These are phyloP conservation scores for Zootermopsis nevadensis DNA, from an alignment of 2,888 invertebrate genomes.

Conservation along the genomic window DNA sequence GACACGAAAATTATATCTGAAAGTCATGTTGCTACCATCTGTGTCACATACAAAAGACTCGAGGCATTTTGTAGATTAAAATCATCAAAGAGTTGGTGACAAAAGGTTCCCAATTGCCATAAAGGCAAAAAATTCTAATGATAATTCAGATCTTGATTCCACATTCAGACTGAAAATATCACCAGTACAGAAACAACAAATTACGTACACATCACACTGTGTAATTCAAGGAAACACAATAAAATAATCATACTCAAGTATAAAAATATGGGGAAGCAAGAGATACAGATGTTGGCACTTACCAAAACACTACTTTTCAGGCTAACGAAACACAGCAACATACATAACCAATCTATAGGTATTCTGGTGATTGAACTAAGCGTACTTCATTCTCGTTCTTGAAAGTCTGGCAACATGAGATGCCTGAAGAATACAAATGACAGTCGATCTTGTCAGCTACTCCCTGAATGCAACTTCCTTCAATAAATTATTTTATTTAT, in stretches of 20 bases:
- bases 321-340: background rate
- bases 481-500: background rate
- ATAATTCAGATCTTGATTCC: background rate
- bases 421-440: background rate
- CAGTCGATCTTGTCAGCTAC: conserved; percentile 13
- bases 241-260: background rate
- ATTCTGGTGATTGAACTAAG: background rate
- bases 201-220: too few relatives aligned
- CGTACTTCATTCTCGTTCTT: background rate
- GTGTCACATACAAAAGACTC: background rate
- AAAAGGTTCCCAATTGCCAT: background rate
- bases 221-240: background rate
- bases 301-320: background rate
- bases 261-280: background rate
- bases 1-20: background rate
- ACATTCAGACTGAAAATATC: background rate
- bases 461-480: conserved; percentile 15
- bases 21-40: background rate
- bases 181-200: background rate
- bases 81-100: conserved; percentile 1
- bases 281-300: background rate
- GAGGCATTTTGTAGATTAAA: background rate
- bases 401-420: background rate
- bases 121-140: background rate
- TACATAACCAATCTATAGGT: background rate